Conservation (phyloP, 2,888 invertebrate genomes). For the Ctenicera cuprea region DNA sequence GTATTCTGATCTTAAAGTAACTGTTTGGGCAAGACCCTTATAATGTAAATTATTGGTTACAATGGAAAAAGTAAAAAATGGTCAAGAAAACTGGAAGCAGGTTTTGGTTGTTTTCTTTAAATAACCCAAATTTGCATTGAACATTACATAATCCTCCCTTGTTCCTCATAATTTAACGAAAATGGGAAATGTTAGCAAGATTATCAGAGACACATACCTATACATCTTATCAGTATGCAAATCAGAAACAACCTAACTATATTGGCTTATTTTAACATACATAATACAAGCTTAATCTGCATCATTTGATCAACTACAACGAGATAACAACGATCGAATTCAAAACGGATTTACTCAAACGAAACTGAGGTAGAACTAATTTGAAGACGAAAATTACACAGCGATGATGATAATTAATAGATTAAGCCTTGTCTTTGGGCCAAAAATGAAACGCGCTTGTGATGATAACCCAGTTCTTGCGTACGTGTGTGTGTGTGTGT, state of each 20-base stretch:
- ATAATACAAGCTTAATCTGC: conserved; percentile 26
- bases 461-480: not conserved
- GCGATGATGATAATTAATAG: conserved; percentile 15
- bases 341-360: conserved; percentile 9
- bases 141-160: no score
- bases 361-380: conserved; percentile 1
- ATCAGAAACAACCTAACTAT: conserved; percentile 22
- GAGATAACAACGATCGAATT: conserved; percentile 18
- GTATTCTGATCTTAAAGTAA: no score
- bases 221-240: conserved; percentile 25
- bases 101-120: no score
- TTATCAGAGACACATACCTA: not conserved
- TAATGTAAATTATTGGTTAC: no score
- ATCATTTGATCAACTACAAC: conserved; percentile 16
- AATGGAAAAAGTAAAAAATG: no score
- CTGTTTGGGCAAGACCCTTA: no score
- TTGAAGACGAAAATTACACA: conserved; percentile 10
- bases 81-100: no score
- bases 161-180: no score
- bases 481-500: not conserved
- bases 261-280: conserved; percentile 23
- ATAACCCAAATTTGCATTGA: not conserved
- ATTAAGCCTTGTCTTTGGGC: not conserved
- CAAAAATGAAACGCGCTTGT: conserved; percentile 7
- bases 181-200: no score